A percentile compares a stretch with the other conserved stretches of the same genome.
These are phyloP conservation scores for Musca vetustissima DNA, from an alignment of 1,140 invertebrate species.

Conservation along the genomic window DNA sequence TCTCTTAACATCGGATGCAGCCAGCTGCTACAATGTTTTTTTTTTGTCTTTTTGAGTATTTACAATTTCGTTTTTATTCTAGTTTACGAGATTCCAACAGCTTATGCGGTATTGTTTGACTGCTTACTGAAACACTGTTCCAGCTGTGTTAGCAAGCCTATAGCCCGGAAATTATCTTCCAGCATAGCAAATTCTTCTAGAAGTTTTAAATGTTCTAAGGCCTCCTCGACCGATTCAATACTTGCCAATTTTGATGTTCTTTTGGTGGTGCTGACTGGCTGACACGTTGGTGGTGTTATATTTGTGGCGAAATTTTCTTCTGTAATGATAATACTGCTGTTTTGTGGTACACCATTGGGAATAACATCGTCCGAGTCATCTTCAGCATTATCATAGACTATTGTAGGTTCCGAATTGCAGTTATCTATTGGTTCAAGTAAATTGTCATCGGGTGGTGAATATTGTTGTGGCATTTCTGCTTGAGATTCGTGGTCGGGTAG, in stretches of 20 bases:
- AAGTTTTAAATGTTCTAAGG: slow-evolving; percentile 16
- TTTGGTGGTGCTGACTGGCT: neutral
- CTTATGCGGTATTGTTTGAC: neutral
- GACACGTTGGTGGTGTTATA: neutral
- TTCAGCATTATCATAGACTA: slow-evolving; percentile 4
- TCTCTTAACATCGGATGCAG: too few species aligned
- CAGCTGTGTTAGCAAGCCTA: slow-evolving; percentile 22
- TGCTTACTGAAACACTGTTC: slow-evolving; percentile 1
- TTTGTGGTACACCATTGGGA: neutral
- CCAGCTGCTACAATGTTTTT: too few species aligned
- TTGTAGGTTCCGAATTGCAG: neutral
- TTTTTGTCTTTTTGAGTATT: too few species aligned
- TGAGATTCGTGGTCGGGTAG: neutral
- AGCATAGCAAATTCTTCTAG: slow-evolving; percentile 22
- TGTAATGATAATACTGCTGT: neutral
- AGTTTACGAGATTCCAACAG: neutral
- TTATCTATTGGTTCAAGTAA: too few species aligned
- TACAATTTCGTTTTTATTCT: too few species aligned
- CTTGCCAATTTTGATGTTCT: slow-evolving; percentile 1
- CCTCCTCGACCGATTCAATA: slow-evolving; percentile 16
- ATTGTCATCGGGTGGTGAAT: too few species aligned
- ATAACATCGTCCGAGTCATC: slow-evolving; percentile 19
- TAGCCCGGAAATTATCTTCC: slow-evolving; percentile 16
- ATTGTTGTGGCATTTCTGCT: too few species aligned
- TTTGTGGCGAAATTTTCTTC: neutral